Conservation (phyloP, 1,140 invertebrate species). For the Nymphalis io region DNA sequence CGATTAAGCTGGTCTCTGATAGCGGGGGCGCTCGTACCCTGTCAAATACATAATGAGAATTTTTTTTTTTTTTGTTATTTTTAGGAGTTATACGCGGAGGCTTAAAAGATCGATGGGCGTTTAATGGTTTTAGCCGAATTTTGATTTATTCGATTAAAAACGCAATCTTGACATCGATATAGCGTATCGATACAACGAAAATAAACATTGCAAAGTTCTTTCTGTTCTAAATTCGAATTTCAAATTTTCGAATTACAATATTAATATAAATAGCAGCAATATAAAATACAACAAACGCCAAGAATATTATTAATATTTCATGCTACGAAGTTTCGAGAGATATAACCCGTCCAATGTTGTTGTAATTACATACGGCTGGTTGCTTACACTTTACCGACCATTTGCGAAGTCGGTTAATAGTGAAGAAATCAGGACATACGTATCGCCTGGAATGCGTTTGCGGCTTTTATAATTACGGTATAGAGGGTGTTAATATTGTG, state of each 20-base stretch:
- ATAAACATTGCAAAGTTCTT: not conserved
- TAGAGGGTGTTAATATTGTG: constrained; percentile 47
- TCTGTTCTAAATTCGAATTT: not conserved
- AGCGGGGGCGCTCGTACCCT: constrained; percentile 51
- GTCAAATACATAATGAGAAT: constrained; percentile 73
- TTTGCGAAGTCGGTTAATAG: constrained; percentile 33
- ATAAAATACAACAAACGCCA: constrained; percentile 2
- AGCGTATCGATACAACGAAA: constrained; percentile 10
- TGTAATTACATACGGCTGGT: constrained; percentile 1
- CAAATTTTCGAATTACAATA: not conserved
- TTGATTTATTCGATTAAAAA: constrained; percentile 38
- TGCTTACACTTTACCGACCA: constrained; percentile 6
- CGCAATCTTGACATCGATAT: constrained; percentile 29
- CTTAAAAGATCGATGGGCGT: constrained; percentile 59
- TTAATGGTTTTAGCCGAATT: constrained; percentile 47
- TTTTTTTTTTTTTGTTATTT: constrained; percentile 55
- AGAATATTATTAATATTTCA: constrained; percentile 7
- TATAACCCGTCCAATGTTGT: constrained; percentile 21
- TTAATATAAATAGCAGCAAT: not conserved
- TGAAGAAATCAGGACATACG: constrained; percentile 51
- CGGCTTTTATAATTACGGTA: constrained; percentile 55
- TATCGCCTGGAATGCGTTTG: constrained; percentile 66
- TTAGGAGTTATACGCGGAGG: constrained; percentile 49
- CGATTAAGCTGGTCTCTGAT: constrained; percentile 40
- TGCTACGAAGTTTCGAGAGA: not conserved